Conservation (phyloP, 2,888 invertebrate species). For the Ganaspis brasiliensis region DNA sequence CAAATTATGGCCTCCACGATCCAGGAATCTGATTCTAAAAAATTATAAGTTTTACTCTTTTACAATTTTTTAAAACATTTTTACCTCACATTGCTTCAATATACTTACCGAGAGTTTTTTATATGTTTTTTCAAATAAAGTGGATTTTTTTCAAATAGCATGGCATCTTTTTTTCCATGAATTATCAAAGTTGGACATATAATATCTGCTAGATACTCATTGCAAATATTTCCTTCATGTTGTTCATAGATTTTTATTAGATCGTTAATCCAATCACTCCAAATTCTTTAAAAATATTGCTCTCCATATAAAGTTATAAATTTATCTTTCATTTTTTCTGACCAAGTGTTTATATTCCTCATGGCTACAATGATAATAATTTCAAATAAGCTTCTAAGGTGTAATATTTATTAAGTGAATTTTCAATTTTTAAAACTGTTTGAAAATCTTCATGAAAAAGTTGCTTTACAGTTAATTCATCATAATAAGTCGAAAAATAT, state of each 20-base stretch:
- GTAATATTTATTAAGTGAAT: too few relatives aligned
- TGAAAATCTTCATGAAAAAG: too few relatives aligned
- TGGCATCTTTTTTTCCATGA: conserved; percentile 91
- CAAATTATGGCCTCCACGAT: background rate
- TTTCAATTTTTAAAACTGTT: too few relatives aligned
- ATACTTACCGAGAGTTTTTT: conserved; percentile 85
- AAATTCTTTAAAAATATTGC: conserved; percentile 85
- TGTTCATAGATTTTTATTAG: conserved; percentile 83
- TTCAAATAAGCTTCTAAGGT: too few relatives aligned
- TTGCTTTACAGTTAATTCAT: too few relatives aligned
- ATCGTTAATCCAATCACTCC: conserved; percentile 88
- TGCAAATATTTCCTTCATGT: conserved; percentile 88
- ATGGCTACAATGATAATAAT: conserved; percentile 82
- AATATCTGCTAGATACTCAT: conserved; percentile 84
- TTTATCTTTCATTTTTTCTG: conserved; percentile 88
- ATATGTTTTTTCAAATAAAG: conserved; percentile 87
- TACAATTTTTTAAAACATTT: too few relatives aligned
- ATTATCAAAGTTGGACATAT: conserved; percentile 90
- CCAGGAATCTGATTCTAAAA: conserved; percentile 32
- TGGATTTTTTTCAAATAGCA: conserved; percentile 89
- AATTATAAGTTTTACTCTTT: background rate
- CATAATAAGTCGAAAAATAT: too few relatives aligned
- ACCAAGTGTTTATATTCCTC: conserved; percentile 89
- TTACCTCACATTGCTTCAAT: too few relatives aligned
- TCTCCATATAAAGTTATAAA: conserved; percentile 88